These are phyloP conservation scores for Apamea monoglypha DNA, from an alignment of 2,888 invertebrate genomes.

Conservation along the genomic window DNA sequence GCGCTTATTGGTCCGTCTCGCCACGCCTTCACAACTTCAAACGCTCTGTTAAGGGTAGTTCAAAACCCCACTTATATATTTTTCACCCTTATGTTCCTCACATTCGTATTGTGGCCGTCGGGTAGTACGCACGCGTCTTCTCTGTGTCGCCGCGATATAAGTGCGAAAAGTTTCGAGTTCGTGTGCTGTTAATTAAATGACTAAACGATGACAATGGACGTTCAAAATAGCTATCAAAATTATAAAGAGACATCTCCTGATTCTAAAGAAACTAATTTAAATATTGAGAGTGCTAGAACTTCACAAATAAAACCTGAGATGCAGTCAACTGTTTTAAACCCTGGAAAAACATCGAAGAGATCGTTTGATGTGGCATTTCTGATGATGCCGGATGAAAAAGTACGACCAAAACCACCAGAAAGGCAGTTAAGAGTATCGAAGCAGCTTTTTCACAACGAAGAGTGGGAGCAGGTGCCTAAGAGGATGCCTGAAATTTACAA, in stretches of 20 bases:
- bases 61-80: conserved; percentile 89
- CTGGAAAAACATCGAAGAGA: conserved; percentile 91
- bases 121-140: conserved; percentile 86
- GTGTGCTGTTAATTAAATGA: conserved; percentile 84
- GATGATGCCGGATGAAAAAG: conserved; percentile 96
- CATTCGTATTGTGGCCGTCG: conserved; percentile 85
- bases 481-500: conserved; percentile 86
- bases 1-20: conserved; percentile 80
- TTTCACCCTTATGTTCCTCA: conserved; percentile 88
- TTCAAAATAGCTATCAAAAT: conserved; percentile 89
- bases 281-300: conserved; percentile 88
- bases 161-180: conserved; percentile 86
- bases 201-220: conserved; percentile 93
- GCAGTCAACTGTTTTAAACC: conserved; percentile 81
- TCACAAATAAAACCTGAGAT: conserved; percentile 84
- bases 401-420: conserved; percentile 92
- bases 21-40: conserved; percentile 84
- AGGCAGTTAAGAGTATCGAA: conserved; percentile 89
- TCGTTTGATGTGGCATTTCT: conserved; percentile 97
- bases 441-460: conserved; percentile 87
- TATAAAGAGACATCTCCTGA: conserved; percentile 88
- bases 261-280: conserved; percentile 85
- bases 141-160: conserved; percentile 82
- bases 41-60: conserved; percentile 87
- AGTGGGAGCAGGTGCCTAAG: conserved; percentile 85